Evolutionary conservation across 2,888 invertebrate species (phyloP), one percentile per base, ranked within the genome.

Genomic region (Stegana nigrithorax): DNA sequence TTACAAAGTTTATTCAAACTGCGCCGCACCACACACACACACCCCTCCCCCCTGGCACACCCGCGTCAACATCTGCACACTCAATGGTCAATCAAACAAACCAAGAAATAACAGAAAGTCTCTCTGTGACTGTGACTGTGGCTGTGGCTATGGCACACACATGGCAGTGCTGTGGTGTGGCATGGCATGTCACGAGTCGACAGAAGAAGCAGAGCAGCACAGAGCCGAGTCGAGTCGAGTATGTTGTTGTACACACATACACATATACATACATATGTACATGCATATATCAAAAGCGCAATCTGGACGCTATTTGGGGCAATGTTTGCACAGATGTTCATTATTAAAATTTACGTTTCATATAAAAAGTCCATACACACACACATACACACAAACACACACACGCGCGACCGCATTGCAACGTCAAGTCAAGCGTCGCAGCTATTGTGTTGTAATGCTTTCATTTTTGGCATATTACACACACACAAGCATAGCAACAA

Each of bases 241-340:
- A n/a, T n/a, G n/a, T n/a, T n/a, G n/a, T 32, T 32, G 10, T 32
- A 32, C 32, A 32, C 2, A n/a, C 26, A 36, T 45, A 44, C 14
- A n/a, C 44, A 55, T 32, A 45, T 55, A 39, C 44, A 62, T 44
- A 53, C 51, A 60, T 50, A 47, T 45, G 44, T 58, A 14, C 6
- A 17, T 61, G 56, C 47, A 29, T n/a, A 55, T 29, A 55, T 57
- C 56, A 36, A 57, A 66, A 62, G 66, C 73, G 68, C 78, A 75
- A 72, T 72, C 70, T 70, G 56, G 67, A 70, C 64, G 65, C 60
- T 67, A 59, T 63, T 51, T 61, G 62, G 67, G 64, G 64, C 68
- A 68, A 65, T 76, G 73, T 81, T 81, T 81, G 79, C 82, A 78
- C 81, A 81, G 82, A 80, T 81, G 81, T 81, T 80, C 73, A 69